These are phyloP conservation scores for Stomatorhinus walkeri DNA, from an alignment of 2,797 vertebrate species.

Conservation along the genomic window DNA sequence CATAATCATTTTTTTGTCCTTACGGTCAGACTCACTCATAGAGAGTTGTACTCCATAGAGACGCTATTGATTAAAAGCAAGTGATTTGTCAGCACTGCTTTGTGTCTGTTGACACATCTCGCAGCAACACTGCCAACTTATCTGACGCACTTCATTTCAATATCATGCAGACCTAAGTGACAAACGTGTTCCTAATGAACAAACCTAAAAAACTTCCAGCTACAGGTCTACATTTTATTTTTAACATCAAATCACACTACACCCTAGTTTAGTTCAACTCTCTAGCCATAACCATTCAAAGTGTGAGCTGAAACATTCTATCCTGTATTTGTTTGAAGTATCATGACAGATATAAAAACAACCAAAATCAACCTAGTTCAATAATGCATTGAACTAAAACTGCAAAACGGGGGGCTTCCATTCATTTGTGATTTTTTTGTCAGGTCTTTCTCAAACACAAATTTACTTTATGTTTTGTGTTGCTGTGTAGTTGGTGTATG, in stretches of 20 bases:
- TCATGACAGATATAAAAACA: background rate
- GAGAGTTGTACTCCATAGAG: background rate
- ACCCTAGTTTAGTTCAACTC: background rate
- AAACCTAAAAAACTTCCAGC: background rate
- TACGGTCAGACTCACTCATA: background rate
- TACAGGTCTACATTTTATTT: background rate
- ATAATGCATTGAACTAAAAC: background rate
- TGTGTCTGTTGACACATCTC: background rate
- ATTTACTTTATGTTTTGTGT: background rate
- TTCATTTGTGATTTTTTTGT: background rate
- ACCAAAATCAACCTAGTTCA: background rate
- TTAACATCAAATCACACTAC: background rate
- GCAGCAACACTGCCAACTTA: background rate
- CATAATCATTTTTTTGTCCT: background rate
- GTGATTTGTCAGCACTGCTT: background rate
- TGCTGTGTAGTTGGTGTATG: background rate
- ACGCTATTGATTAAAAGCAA: background rate
- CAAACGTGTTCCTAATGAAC: background rate
- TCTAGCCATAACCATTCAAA: background rate
- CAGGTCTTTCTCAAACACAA: background rate
- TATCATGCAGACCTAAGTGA: background rate
- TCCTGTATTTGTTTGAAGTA: background rate
- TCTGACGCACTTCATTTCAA: background rate
- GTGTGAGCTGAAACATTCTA: background rate
- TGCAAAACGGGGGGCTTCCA: background rate